A percentile compares a stretch with the other conserved stretches of the same genome.
Evolutionary conservation across 2,113 vertebrate genomes (phyloP).

Genomic region (Fukomys damarensis): DNA sequence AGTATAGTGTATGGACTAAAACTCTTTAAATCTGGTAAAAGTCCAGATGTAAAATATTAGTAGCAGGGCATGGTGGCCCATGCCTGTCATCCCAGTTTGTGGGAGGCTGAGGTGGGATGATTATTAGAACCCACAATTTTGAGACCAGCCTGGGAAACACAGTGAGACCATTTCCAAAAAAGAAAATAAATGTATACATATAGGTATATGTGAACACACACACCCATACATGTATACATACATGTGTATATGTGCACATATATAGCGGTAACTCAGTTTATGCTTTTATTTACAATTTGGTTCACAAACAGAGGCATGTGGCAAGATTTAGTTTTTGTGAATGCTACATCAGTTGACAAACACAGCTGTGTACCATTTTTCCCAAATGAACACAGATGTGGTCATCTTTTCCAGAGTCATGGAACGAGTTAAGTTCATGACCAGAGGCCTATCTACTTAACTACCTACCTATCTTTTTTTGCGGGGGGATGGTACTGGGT

Average conservation of each 20-base stretch:
- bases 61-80: neutral
- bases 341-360: no score
- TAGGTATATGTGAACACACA: neutral
- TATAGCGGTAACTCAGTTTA: no score
- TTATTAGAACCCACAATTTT: neutral
- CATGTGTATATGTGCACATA: no score
- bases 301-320: no score
- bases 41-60: neutral
- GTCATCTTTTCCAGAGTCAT: no score
- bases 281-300: no score
- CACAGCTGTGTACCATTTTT: no score
- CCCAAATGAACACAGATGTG: no score
- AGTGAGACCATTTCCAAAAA: neutral
- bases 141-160: neutral
- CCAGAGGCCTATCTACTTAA: neutral
- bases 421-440: no score
- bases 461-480: neutral
- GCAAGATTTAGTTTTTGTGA: no score
- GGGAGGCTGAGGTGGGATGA: neutral
- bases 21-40: constrained; percentile 16
- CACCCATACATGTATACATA: neutral
- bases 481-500: no score
- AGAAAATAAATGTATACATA: neutral
- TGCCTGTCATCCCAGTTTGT: neutral
- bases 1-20: neutral